phyloP scores from a whole-genome alignment of 2,888 invertebrate genomes.

The Cantharis lateralis region DNA sequence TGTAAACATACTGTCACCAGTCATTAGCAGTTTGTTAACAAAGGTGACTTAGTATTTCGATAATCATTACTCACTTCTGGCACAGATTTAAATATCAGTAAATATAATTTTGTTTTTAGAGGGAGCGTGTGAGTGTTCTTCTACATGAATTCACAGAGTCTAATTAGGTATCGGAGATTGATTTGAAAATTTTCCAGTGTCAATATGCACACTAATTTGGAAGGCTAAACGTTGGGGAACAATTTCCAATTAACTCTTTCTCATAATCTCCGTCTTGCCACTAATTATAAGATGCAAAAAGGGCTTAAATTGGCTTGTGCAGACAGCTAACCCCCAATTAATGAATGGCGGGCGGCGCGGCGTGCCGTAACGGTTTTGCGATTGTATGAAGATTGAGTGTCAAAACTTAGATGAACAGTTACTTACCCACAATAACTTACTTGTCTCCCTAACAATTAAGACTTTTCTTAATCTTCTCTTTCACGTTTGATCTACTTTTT shows the following conservation, averaged over 20 bases:
- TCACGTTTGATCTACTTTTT: background rate
- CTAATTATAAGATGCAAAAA: conserved; percentile 47
- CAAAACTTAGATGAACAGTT: conserved; percentile 38
- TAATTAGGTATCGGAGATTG: conserved; percentile 42
- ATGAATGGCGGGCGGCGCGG: conserved; percentile 40
- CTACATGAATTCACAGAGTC: conserved; percentile 41
- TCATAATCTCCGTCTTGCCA: conserved; percentile 51
- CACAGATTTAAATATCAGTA: conserved; percentile 45
- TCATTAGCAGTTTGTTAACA: conserved; percentile 52
- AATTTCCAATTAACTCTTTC: conserved; percentile 55
- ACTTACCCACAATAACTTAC: conserved; percentile 13
- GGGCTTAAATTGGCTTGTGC: conserved; percentile 50
- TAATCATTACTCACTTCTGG: conserved; percentile 33
- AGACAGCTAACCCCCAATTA: conserved; percentile 49
- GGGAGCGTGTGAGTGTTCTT: conserved; percentile 43
- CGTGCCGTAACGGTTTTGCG: conserved; percentile 43
- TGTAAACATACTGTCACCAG: conserved; percentile 50
- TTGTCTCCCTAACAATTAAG: conserved; percentile 36
- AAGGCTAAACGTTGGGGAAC: conserved; percentile 43
- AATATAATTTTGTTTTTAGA: conserved; percentile 37
- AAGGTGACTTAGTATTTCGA: conserved; percentile 33
- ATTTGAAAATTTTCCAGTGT: conserved; percentile 43
- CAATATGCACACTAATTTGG: conserved; percentile 37
- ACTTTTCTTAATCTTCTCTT: conserved; percentile 21
- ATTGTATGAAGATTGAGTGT: conserved; percentile 46